Percentiles rank a stretch among this genome's conserved stretches.
phyloP scores from a whole-genome alignment of 1,140 invertebrate species.

The Zeugodacus cucurbitae region DNA sequence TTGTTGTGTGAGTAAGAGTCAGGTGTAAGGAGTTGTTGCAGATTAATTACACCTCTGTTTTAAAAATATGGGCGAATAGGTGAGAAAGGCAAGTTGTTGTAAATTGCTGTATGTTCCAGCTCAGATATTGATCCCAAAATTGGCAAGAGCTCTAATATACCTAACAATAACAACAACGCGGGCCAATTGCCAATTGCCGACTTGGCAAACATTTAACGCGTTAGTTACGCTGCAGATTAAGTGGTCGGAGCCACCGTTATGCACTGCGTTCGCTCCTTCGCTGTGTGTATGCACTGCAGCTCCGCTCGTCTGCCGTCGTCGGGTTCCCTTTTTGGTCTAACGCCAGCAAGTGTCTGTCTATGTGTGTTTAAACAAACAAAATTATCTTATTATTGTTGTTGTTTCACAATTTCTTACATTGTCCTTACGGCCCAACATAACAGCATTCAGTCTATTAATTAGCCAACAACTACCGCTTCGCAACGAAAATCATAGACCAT shows the following conservation, averaged over 20 bases:
- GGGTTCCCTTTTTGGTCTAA: neutral
- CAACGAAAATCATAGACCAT: neutral
- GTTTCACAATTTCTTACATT: neutral
- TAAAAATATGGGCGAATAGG: neutral
- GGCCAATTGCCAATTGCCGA: neutral
- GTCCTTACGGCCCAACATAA: neutral
- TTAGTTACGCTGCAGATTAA: constrained; percentile 51
- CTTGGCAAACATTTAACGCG: constrained; percentile 15
- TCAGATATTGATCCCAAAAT: constrained; percentile 24
- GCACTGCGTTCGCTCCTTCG: neutral
- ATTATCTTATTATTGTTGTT: neutral
- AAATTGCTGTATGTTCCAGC: neutral
- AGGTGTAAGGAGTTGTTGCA: neutral
- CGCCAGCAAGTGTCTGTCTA: neutral
- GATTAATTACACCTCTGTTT: constrained; percentile 17
- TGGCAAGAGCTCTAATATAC: neutral
- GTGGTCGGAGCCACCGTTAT: constrained; percentile 42
- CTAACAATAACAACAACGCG: neutral
- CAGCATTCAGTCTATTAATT: constrained; percentile 2
- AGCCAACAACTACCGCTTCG: constrained; percentile 31
- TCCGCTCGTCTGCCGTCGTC: neutral
- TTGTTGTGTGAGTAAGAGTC: neutral
- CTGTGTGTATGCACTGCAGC: neutral
- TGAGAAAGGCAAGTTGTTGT: neutral
- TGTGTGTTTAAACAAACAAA: neutral